Evolutionary conservation across 2,113 vertebrate species (phyloP).

Genomic region (Haplotaxodon microlepis): DNA sequence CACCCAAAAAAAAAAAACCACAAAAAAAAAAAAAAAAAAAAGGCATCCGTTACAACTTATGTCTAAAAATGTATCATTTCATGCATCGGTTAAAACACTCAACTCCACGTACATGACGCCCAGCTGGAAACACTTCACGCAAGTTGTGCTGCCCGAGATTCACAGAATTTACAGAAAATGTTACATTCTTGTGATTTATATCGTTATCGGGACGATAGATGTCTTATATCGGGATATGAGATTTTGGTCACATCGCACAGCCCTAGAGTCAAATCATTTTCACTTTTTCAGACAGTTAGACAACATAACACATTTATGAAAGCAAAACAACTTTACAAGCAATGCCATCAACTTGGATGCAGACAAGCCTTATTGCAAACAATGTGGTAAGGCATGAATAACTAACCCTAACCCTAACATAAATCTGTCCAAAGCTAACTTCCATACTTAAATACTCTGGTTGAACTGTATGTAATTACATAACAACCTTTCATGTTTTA

Average conservation of each 20-base stretch:
- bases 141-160: not conserved
- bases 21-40: too few species aligned
- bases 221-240: not conserved
- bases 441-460: not conserved
- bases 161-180: not conserved
- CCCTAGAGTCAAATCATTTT: not conserved
- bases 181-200: not conserved
- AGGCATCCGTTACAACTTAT: accelerated
- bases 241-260: not conserved
- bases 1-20: accelerated
- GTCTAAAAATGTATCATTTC: not conserved
- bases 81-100: not conserved
- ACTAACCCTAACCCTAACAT: too few species aligned
- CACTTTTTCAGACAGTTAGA: not conserved
- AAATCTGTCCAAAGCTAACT: not conserved
- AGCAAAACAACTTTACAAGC: not conserved
- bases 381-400: not conserved
- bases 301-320: not conserved
- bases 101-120: not conserved
- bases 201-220: accelerated
- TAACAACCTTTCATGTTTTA: not conserved
- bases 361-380: not conserved
- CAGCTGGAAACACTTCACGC: accelerated
- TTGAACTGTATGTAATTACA: not conserved
- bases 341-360: not conserved